Percentiles rank a stretch among this genome's conserved stretches.
These are phyloP conservation scores for Elymnias hypermnestra DNA, from an alignment of 1,140 invertebrate genomes.

Conservation along the genomic window DNA sequence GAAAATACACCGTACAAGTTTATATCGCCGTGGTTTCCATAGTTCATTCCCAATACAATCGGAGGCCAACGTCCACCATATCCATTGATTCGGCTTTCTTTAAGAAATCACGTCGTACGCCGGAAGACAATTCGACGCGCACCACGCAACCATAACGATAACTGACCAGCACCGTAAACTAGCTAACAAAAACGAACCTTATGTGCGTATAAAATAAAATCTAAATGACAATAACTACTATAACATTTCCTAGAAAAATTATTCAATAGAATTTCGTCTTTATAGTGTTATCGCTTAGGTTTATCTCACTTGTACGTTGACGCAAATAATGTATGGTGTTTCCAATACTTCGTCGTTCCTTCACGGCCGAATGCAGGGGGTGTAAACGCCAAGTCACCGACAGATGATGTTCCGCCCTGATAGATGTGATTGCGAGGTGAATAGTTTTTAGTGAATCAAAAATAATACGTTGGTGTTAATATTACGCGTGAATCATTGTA, in stretches of 20 bases:
- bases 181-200: constrained; percentile 20
- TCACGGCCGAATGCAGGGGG: constrained; percentile 28
- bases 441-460: constrained; percentile 13
- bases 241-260: background rate
- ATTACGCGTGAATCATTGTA: too few relatives aligned
- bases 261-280: constrained; percentile 14
- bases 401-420: constrained; percentile 35
- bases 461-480: constrained; percentile 5
- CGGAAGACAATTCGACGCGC: constrained; percentile 70
- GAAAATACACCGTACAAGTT: too few relatives aligned
- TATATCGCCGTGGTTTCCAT: constrained; percentile 19
- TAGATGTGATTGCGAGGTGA: constrained; percentile 49
- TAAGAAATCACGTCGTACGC: constrained; percentile 69
- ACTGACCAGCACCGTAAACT: constrained; percentile 30
- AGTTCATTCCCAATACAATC: constrained; percentile 40
- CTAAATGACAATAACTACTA: constrained; percentile 6
- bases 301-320: constrained; percentile 15
- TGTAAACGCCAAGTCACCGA: constrained; percentile 32
- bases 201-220: background rate
- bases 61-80: constrained; percentile 63
- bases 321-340: constrained; percentile 17
- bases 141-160: constrained; percentile 55
- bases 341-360: constrained; percentile 23
- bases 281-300: constrained; percentile 13
- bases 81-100: constrained; percentile 70